phyloP scores from a whole-genome alignment of 2,888 invertebrate genomes.

The Argyresthia albistria region DNA sequence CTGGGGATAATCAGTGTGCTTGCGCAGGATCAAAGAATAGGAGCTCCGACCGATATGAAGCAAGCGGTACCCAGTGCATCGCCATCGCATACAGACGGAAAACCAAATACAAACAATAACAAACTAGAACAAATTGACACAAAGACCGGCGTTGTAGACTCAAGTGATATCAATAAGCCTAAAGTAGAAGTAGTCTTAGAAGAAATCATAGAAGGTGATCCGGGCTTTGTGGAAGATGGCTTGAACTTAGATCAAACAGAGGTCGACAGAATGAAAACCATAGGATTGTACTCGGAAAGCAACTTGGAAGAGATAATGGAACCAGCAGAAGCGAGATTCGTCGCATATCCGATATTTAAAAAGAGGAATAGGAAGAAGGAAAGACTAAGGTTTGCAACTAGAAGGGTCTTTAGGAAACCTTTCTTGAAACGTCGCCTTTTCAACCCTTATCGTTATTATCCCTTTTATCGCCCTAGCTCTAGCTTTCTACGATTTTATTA shows the following conservation, averaged over 20 bases:
- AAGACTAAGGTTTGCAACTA: constrained; percentile 24
- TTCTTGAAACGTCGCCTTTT: constrained; percentile 17
- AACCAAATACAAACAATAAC: constrained; percentile 22
- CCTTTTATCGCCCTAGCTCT: constrained; percentile 45
- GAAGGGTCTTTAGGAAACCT: constrained; percentile 8
- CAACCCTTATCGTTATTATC: constrained; percentile 39
- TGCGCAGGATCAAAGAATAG: constrained; percentile 28
- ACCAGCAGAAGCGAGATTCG: constrained; percentile 33
- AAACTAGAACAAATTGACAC: constrained; percentile 25
- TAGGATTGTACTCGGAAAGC: too few species aligned
- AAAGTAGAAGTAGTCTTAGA: constrained; percentile 32
- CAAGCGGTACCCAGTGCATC: constrained; percentile 21
- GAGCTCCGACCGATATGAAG: constrained; percentile 12
- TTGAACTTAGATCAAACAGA: too few species aligned
- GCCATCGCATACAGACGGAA: constrained; percentile 21
- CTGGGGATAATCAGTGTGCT: constrained; percentile 29
- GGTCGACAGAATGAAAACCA: too few species aligned
- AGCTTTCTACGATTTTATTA: constrained; percentile 56
- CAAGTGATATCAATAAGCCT: constrained; percentile 12
- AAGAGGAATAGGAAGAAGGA: constrained; percentile 22
- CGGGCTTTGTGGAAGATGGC: too few species aligned
- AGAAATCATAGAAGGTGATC: constrained; percentile 18
- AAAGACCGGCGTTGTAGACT: constrained; percentile 10
- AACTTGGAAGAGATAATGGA: constrained; percentile 48
- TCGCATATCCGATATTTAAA: too few species aligned